These are phyloP conservation scores for Diogma glabrata DNA, from an alignment of 2,888 invertebrate genomes.

Conservation along the genomic window DNA sequence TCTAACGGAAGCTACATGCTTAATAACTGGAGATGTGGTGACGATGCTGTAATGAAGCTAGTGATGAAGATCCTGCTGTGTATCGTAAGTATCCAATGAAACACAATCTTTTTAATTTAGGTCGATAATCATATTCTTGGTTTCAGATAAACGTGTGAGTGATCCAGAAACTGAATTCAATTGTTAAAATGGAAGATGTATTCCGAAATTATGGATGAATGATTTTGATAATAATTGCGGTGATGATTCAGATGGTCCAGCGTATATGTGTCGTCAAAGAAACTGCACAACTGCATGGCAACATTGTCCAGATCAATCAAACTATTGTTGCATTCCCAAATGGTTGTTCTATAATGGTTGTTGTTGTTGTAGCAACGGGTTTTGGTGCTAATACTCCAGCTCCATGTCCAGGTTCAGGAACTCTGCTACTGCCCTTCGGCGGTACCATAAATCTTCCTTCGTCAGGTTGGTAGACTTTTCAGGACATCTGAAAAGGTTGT, in stretches of 20 bases:
- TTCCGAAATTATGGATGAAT: slow-evolving; percentile 89
- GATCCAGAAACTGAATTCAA: slow-evolving; percentile 73
- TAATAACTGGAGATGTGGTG: slow-evolving; percentile 86
- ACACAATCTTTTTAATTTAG: no score
- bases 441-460: no score
- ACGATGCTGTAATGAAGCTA: slow-evolving; percentile 88
- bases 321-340: slow-evolving; percentile 93
- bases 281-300: slow-evolving; percentile 95
- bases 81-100: slow-evolving; percentile 61
- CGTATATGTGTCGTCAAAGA: slow-evolving; percentile 79
- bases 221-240: slow-evolving; percentile 93
- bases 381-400: no score
- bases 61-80: slow-evolving; percentile 81
- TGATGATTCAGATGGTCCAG: slow-evolving; percentile 90
- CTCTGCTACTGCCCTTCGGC: no score
- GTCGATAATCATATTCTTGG: background rate
- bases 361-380: no score
- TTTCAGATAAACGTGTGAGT: slow-evolving; percentile 59
- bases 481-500: no score
- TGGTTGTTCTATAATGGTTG: no score
- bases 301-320: slow-evolving; percentile 82
- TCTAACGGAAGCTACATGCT: slow-evolving; percentile 80
- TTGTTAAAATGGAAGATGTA: slow-evolving; percentile 88
- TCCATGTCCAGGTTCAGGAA: no score
- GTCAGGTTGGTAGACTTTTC: no score